A percentile compares a stretch with the other conserved stretches of the same genome.
Conservation (phyloP, 1,140 invertebrate genomes). For the Drosophila bocqueti region DNA sequence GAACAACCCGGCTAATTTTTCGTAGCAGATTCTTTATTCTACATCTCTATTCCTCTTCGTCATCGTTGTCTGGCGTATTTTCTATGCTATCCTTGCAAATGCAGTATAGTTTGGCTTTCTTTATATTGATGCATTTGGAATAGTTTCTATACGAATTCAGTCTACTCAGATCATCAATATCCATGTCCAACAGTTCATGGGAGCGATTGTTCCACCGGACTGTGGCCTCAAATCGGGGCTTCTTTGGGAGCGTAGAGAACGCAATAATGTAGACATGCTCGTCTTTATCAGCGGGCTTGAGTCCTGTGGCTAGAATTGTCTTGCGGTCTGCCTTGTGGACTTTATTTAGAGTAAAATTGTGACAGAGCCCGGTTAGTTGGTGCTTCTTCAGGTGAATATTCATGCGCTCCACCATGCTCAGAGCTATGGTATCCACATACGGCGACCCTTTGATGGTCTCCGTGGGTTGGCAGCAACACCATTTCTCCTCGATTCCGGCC, state of each 20-base stretch:
- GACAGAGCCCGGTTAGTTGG: conserved; percentile 15
- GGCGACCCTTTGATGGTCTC: conserved; percentile 48
- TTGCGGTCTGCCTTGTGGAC: conserved; percentile 9
- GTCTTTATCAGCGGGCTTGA: not conserved
- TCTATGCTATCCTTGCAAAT: conserved; percentile 34
- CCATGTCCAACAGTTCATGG: conserved; percentile 28
- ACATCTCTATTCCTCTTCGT: not conserved
- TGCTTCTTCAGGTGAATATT: conserved; percentile 56
- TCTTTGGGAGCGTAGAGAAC: conserved; percentile 61
- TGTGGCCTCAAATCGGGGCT: conserved; percentile 86
- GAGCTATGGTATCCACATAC: not conserved
- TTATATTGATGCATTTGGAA: conserved; percentile 85
- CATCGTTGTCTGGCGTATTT: not conserved
- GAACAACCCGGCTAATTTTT: no score
- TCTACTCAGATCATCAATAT: conserved; percentile 86
- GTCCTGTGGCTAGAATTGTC: not conserved
- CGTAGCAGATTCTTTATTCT: no score
- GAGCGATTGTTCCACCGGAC: conserved; percentile 76
- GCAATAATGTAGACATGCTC: conserved; percentile 25
- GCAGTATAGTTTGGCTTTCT: conserved; percentile 86
- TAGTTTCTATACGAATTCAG: conserved; percentile 86
- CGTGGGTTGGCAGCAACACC: conserved; percentile 90
- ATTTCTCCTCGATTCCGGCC: conserved; percentile 90
- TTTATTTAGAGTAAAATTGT: conserved; percentile 3
- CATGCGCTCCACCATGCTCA: conserved; percentile 75